Evolutionary conservation across 2,113 vertebrate species (phyloP).

Genomic region (Microtus montanus): DNA sequence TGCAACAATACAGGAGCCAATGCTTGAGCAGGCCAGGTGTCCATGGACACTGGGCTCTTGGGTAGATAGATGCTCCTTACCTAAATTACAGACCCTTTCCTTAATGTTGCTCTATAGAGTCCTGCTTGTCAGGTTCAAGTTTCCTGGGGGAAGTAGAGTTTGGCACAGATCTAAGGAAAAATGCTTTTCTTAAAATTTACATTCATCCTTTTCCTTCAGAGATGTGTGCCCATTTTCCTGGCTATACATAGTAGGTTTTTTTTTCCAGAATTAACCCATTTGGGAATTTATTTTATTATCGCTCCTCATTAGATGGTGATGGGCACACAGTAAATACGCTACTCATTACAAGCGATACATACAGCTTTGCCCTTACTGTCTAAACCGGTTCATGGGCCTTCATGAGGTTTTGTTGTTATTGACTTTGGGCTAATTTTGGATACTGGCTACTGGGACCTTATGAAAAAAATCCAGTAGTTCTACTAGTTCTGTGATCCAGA

Average conservation of each 20-base stretch:
- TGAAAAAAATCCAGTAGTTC: background rate
- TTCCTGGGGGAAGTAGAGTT: background rate
- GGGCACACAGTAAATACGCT: background rate
- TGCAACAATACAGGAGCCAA: background rate
- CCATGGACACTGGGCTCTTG: background rate
- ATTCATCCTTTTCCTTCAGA: background rate
- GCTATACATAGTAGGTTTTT: background rate
- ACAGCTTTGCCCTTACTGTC: background rate
- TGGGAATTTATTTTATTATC: background rate
- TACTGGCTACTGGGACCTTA: rapidly evolving
- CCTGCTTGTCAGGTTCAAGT: background rate
- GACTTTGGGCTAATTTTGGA: background rate
- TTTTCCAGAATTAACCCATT: background rate
- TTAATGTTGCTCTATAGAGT: rapidly evolving
- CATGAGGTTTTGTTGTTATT: background rate
- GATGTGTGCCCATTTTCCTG: background rate
- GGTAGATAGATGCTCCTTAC: background rate
- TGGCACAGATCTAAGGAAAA: background rate
- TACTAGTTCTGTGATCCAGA: background rate
- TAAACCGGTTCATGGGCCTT: background rate
- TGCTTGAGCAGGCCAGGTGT: background rate
- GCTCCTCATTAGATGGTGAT: background rate
- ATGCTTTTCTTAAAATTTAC: background rate
- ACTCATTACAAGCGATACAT: background rate
- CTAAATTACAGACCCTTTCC: rapidly evolving